Evolutionary conservation across 2,113 vertebrate genomes (phyloP), one percentile per base, ranked within the genome.

Genomic region (Butorides virescens): DNA sequence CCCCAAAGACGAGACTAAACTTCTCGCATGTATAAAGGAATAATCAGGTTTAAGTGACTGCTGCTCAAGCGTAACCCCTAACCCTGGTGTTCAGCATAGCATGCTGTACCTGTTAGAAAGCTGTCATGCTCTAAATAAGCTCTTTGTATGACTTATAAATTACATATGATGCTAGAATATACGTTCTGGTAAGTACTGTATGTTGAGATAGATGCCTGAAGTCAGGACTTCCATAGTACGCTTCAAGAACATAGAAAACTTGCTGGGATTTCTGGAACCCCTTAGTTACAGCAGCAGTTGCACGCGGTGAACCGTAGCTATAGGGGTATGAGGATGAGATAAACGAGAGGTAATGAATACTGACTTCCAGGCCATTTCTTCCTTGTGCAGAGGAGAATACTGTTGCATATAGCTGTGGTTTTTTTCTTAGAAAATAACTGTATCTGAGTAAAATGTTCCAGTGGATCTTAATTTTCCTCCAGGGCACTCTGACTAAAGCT

Each of bases 191-290:
- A 91, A 87, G 88, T 89, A 91, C 17, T 32, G 61, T 53, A 21
- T 29, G 62, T 53, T 56, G 46, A 85, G 52, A n/a, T 25, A 36
- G n/a, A 30, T 52, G 44, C 50, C 88, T 46, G 74, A 88, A 93
- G 62, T 62, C 50, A 62, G 83, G 80, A 81, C 58, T 82, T 82
- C 36, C 36, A 75, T 22, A 73, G 21, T 63, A 52, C 76, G 47
- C 94, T 89, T 92, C 63, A 75, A 83, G 61, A 86, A 42, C 23
- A 73, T 52, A 95, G 89, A 89, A 93, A 82, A 76, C 47, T 75
- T 88, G 47, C 72, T 87, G 77, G 86, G 79, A 92, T 86, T 97
- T 96, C 91, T 97, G 93, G 91, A 93, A 77, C 95, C 55, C 61
- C 62, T 9, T 78, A 58, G 77, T 88, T 63, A 36, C 11, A 42